Evolutionary conservation across 2,113 vertebrate species (phyloP).

Genomic region (Ascaphus truei): DNA sequence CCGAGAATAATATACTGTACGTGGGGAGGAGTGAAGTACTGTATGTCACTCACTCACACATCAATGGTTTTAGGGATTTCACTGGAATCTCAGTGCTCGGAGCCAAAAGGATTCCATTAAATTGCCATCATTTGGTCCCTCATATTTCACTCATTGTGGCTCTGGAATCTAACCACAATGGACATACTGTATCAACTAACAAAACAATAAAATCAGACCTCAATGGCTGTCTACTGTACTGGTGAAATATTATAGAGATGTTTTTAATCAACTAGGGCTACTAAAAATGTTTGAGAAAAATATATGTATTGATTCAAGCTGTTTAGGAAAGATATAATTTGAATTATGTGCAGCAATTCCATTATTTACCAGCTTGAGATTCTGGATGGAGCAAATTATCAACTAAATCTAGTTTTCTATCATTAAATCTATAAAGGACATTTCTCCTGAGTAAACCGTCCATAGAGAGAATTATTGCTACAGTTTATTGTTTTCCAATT

Average conservation of each 20-base stretch:
- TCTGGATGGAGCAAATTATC: constrained; percentile 52
- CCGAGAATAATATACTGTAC: neutral
- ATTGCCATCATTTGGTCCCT: no score
- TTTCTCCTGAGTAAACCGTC: constrained; percentile 45
- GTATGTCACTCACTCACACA: no score
- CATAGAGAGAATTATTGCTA: constrained; percentile 42
- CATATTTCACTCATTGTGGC: no score
- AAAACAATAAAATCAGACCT: neutral
- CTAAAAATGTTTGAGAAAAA: constrained; percentile 44
- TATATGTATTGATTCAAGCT: constrained; percentile 63
- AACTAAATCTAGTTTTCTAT: constrained; percentile 45
- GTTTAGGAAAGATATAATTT: constrained; percentile 49
- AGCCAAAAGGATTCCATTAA: no score
- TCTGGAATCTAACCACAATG: no score
- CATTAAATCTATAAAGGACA: constrained; percentile 38
- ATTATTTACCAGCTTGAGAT: constrained; percentile 48
- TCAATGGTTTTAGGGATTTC: no score
- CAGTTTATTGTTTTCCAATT: constrained; percentile 45
- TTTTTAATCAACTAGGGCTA: neutral
- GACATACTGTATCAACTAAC: no score
- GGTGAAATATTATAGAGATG: neutral
- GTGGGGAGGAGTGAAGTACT: neutral
- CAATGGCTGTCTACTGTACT: neutral
- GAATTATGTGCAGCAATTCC: constrained; percentile 56
- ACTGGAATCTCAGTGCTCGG: no score